These are phyloP conservation scores for Onchidella celtica DNA, from an alignment of 2,888 invertebrate genomes.

Conservation along the genomic window DNA sequence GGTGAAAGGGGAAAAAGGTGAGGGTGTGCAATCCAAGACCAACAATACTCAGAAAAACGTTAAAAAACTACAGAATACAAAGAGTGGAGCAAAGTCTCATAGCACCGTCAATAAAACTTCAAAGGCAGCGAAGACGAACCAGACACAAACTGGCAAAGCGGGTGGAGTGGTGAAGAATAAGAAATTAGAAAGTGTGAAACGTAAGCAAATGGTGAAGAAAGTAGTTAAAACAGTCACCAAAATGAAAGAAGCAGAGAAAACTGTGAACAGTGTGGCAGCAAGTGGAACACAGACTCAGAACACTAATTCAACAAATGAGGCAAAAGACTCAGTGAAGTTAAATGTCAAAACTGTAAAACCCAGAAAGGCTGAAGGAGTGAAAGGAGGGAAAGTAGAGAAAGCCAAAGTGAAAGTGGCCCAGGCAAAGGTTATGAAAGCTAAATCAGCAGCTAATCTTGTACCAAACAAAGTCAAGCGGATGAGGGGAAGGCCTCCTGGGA, in stretches of 20 bases:
- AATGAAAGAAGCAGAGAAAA: neutral
- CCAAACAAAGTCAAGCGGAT: neutral
- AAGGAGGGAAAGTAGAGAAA: neutral
- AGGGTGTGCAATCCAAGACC: neutral
- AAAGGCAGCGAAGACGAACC: neutral
- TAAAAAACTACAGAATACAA: neutral
- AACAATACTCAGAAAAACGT: slow-evolving; percentile 11
- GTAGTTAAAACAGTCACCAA: neutral
- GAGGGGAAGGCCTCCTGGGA: neutral
- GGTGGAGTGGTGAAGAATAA: slow-evolving; percentile 4
- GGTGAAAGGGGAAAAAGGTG: neutral
- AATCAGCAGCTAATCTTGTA: neutral
- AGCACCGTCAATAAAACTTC: neutral
- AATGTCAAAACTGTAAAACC: neutral
- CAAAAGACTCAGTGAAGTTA: neutral
- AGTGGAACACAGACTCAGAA: neutral
- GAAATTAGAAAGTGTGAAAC: neutral
- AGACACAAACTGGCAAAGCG: neutral
- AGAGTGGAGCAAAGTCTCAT: too few species aligned
- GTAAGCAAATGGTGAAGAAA: neutral
- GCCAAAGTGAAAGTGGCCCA: neutral
- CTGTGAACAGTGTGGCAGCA: neutral
- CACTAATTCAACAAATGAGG: neutral
- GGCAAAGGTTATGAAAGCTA: slow-evolving; percentile 2
- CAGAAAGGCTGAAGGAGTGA: neutral